Conservation (phyloP, 2,888 invertebrate genomes). For the Anthophora plumipes region DNA sequence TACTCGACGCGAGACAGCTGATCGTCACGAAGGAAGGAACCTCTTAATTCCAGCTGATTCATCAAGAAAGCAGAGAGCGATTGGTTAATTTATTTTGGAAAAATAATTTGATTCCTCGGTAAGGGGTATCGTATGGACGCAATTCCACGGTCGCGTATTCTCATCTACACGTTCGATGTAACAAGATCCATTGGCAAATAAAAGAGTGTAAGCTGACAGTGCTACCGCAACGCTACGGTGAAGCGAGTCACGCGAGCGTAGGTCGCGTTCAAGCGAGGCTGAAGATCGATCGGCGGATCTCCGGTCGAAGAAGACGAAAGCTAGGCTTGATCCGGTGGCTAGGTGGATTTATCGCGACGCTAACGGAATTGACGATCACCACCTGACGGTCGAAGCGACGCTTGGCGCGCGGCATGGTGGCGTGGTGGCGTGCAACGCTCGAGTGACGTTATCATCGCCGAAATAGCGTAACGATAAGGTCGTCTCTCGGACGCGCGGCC, state of each 20-base stretch:
- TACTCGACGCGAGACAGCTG: constrained; percentile 24
- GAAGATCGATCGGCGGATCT: constrained; percentile 41
- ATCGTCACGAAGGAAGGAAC: not conserved
- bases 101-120: too few species aligned
- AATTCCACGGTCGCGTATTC: constrained; percentile 22
- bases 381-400: constrained; percentile 48
- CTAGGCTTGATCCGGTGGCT: not conserved
- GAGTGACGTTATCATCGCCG: constrained; percentile 74
- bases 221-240: constrained; percentile 26
- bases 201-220: not conserved
- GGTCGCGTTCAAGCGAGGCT: constrained; percentile 17
- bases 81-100: too few species aligned
- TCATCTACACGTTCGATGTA: constrained; percentile 24
- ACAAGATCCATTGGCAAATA: constrained; percentile 35
- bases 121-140: not conserved
- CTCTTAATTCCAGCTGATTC: too few species aligned
- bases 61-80: too few species aligned
- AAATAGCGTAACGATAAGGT: constrained; percentile 77
- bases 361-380: constrained; percentile 57
- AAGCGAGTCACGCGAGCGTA: constrained; percentile 31
- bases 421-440: not conserved
- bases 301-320: constrained; percentile 51
- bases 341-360: constrained; percentile 30
- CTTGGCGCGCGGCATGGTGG: too few species aligned
- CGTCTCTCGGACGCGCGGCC: constrained; percentile 78